These are phyloP conservation scores for Halcyon malimbica DNA, from an alignment of 2,113 vertebrate species.

Conservation along the genomic window DNA sequence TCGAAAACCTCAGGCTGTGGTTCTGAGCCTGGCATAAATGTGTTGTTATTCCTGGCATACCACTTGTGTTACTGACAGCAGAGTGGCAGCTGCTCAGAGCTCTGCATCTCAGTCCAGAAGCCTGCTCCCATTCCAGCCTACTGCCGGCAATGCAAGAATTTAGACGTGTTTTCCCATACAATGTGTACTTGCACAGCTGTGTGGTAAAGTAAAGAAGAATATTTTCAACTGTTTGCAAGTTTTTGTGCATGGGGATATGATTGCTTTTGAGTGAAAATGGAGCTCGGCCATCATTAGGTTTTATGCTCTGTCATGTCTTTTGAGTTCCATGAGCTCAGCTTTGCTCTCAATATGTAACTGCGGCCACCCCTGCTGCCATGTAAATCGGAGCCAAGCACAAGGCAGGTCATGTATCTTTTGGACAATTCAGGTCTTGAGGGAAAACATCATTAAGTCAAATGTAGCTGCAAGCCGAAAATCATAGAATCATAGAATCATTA, in stretches of 20 bases:
- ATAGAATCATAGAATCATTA: no score
- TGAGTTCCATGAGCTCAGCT: neutral
- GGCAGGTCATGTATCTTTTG: neutral
- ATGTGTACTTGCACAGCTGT: neutral
- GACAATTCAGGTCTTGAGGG: neutral
- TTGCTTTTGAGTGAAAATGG: neutral
- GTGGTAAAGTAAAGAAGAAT: neutral
- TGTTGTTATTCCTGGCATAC: slow-evolving; percentile 61
- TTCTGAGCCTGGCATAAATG: slow-evolving; percentile 29
- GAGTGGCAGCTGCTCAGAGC: neutral
- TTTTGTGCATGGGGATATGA: neutral
- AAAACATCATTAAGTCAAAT: neutral
- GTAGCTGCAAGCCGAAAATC: neutral
- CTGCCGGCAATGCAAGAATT: neutral
- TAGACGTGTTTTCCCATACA: neutral
- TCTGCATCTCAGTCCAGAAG: neutral
- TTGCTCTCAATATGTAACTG: neutral
- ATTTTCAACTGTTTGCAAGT: neutral
- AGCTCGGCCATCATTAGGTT: neutral
- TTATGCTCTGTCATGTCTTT: neutral
- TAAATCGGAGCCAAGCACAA: neutral
- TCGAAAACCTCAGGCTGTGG: slow-evolving; percentile 34
- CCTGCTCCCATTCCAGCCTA: neutral
- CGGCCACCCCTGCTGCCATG: neutral
- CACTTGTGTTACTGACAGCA: neutral